Evolutionary conservation across 2,113 vertebrate genomes (phyloP), one percentile per base, ranked within the genome.

Genomic region (Porphyrio hochstetteri): DNA sequence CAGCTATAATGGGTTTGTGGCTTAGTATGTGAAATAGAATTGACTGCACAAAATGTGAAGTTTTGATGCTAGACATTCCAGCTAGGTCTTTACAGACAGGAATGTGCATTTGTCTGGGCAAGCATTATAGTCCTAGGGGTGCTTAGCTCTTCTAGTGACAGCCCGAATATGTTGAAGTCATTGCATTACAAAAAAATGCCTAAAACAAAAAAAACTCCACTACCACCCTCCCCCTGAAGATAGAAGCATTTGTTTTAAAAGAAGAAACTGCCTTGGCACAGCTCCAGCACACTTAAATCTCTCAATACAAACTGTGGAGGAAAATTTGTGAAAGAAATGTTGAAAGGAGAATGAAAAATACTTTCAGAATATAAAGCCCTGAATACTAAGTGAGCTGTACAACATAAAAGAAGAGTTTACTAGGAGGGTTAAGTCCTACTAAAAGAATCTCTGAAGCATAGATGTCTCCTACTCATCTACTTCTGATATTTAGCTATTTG

Each of bases 61-160:
- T 97, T 96, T 80, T 97, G 90, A 97, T 97, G 87, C 95, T 98
- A 98, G 98, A 98, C 98, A 98, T 98, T 98, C 98, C 98, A 52
- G 46, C 95, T 97, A 94, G 96, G 93, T 91, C 94, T 94, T 97
- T 97, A 97, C 91, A 97, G 97, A 97, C 97, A 98, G 97, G 98
- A 99, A 98, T 98, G 98, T 97, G 95, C 96, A 81, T 98, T 97
- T 97, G 98, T 98, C 98, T 98, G 96, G 97, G 96, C 95, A 97
- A 96, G 97, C 96, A 96, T 87, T 96, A 71, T 89, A 95, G 94
- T 96, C 92, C 94, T 96, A 96, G 67, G 95, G 82, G 94, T 97
- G 96, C 97, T 97, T 95, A 91, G 96, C 94, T 96, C 84, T 94
- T 95, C 80, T 85, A 72, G 93, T 97, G 93, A 96, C 95, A 97